phyloP scores from a whole-genome alignment of 2,797 vertebrate genomes.

The Sylvia borin region DNA sequence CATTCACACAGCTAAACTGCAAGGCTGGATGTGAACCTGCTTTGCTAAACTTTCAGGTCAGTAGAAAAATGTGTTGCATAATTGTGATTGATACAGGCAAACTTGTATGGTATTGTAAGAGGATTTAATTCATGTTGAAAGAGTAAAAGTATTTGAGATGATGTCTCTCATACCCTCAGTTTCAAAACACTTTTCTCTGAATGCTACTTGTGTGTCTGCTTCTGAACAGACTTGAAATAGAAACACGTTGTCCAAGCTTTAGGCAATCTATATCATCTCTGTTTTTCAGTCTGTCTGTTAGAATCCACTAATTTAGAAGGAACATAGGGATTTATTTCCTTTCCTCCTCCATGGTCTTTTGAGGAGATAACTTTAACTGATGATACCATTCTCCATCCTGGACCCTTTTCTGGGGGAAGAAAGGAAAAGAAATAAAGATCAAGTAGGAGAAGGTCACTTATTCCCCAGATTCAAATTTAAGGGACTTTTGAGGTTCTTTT shows the following conservation, averaged over 20 bases:
- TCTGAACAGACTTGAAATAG: not conserved
- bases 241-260: fast-evolving
- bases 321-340: not conserved
- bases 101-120: not conserved
- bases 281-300: not conserved
- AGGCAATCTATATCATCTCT: not conserved
- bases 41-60: not conserved
- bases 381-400: not conserved
- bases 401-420: not conserved
- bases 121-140: not conserved
- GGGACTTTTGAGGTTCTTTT: not conserved
- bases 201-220: not conserved
- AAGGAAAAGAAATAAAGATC: not conserved
- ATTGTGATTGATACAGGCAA: not conserved
- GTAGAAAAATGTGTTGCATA: not conserved
- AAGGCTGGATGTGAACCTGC: not conserved
- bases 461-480: not conserved
- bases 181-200: not conserved
- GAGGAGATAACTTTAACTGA: not conserved
- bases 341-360: not conserved
- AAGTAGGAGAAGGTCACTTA: not conserved
- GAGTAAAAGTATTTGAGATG: not conserved
- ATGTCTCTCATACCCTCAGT: not conserved
- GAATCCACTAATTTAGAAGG: not conserved
- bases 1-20: not conserved